Evolutionary conservation across 2,888 invertebrate genomes (phyloP).

Genomic region (Cepaea hortensis): DNA sequence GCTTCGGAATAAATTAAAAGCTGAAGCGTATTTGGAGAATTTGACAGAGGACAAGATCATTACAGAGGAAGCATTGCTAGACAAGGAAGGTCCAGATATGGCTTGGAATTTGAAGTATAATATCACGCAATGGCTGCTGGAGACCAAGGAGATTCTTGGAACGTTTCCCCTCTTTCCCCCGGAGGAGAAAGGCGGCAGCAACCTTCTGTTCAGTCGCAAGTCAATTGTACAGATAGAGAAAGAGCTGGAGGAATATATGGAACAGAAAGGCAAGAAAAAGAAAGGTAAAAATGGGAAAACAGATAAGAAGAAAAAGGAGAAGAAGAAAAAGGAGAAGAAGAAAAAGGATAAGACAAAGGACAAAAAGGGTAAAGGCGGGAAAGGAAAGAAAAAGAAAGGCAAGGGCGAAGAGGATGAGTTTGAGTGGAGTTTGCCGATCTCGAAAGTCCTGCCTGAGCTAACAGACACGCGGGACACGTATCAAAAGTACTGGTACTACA

Average conservation of each 20-base stretch:
- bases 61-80: neutral
- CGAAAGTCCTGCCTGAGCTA: conserved; percentile 26
- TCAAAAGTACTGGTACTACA: conserved; percentile 40
- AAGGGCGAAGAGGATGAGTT: conserved; percentile 77
- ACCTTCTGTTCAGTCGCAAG: conserved; percentile 29
- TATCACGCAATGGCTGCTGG: conserved; percentile 45
- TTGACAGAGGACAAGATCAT: conserved; percentile 10
- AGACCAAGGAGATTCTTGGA: conserved; percentile 26
- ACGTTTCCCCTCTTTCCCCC: conserved; percentile 35
- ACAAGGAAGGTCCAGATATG: conserved; percentile 23
- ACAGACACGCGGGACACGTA: neutral
- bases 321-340: conserved; percentile 81
- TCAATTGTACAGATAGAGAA: conserved; percentile 21
- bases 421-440: conserved; percentile 12
- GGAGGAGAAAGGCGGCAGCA: conserved; percentile 43
- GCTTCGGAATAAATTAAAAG: conserved; percentile 18
- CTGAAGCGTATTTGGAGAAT: neutral
- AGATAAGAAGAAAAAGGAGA: conserved; percentile 79
- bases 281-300: conserved; percentile 78
- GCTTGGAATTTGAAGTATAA: conserved; percentile 34
- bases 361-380: conserved; percentile 77
- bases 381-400: conserved; percentile 75
- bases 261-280: conserved; percentile 77
- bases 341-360: conserved; percentile 75
- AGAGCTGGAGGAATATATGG: conserved; percentile 45